Evolutionary conservation across 2,797 vertebrate species (phyloP), one percentile per base, ranked within the genome.

Genomic region (Hoplostethus mediterraneus): DNA sequence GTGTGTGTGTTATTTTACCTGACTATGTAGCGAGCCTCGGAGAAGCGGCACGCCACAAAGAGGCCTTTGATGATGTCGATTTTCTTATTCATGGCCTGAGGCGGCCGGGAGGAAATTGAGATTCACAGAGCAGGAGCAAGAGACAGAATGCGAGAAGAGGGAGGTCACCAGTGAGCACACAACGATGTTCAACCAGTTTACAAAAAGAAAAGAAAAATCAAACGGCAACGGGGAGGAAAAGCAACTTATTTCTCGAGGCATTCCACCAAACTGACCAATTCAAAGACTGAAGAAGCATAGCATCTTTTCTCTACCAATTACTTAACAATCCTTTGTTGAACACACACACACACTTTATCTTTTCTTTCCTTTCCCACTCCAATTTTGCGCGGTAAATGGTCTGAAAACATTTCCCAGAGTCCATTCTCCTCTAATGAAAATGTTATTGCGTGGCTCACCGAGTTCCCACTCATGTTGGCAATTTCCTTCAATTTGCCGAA

Each of bases 21-120:
- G 87, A 97, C 94, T 2, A 98, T 96, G 85, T 94, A 98, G 59
- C 96, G 95, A 36, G 97, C 96, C 85, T 98, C 97, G 0, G 96
- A 96, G 74, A 95, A 95, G 62, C 96, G 96, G 78, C 97, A 98
- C 0, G 97, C 97, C 25, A 97, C 97, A 88, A 98, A 97, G 80
- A 98, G 93, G 61, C 95, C 93, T 92, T 97, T 98, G 90, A 98
- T 97, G 89, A 97, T 94, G 73, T 97, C 96, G 44, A 97, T 97
- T 94, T 98, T 98, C 94, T 96, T 98, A 93, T 95, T 94, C 92
- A 95, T 96, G 77, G 95, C 95, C 97, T 98, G 89, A 90, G 90
- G 90, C 88, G 11, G 80, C 56, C 64, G 14, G 64, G 63, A 75
- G 83, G 82, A 87, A 90, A 91, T 89, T 92, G 77, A 89, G 81